A percentile compares a stretch with the other conserved stretches of the same genome.
Evolutionary conservation across 1,140 invertebrate species (phyloP).

Genomic region (Hesperophylax magnus): DNA sequence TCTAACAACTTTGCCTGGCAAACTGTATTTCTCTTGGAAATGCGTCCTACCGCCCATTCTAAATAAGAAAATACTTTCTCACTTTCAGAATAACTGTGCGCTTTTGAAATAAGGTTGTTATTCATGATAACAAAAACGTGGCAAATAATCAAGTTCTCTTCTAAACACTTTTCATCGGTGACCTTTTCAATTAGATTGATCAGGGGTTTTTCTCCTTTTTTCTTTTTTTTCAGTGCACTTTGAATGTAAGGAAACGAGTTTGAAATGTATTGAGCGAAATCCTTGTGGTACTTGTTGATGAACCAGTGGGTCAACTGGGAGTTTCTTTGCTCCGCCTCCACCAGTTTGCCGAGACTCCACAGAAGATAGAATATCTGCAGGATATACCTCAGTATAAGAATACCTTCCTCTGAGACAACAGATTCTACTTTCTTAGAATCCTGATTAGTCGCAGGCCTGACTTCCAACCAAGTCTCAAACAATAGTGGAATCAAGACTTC

Average conservation of each 20-base stretch:
- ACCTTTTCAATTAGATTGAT: constrained; percentile 5
- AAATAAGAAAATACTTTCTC: constrained; percentile 65
- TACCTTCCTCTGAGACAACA: constrained; percentile 71
- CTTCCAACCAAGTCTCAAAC: constrained; percentile 82
- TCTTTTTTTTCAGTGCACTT: constrained; percentile 40
- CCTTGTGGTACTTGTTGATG: constrained; percentile 67
- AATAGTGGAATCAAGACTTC: constrained; percentile 78
- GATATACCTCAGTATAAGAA: constrained; percentile 71
- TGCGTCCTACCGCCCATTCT: constrained; percentile 63
- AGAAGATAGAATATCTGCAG: constrained; percentile 72
- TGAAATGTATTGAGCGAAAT: constrained; percentile 70
- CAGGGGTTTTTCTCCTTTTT: constrained; percentile 51
- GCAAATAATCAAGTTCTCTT: constrained; percentile 71
- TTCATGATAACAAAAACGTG: constrained; percentile 68
- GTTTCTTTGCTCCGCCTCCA: constrained; percentile 61
- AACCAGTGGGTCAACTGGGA: constrained; percentile 67
- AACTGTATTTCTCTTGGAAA: constrained; percentile 52
- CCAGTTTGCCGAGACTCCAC: constrained; percentile 69
- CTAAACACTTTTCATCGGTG: constrained; percentile 66
- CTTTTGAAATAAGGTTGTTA: constrained; percentile 59
- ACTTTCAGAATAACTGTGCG: constrained; percentile 50
- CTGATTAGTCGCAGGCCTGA: constrained; percentile 68
- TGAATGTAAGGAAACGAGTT: constrained; percentile 71
- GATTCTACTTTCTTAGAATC: constrained; percentile 62
- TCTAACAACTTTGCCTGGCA: constrained; percentile 62